Base-by-base conservation (phyloP, 2,888 invertebrate species). In the Oscheius sp. region DNA sequence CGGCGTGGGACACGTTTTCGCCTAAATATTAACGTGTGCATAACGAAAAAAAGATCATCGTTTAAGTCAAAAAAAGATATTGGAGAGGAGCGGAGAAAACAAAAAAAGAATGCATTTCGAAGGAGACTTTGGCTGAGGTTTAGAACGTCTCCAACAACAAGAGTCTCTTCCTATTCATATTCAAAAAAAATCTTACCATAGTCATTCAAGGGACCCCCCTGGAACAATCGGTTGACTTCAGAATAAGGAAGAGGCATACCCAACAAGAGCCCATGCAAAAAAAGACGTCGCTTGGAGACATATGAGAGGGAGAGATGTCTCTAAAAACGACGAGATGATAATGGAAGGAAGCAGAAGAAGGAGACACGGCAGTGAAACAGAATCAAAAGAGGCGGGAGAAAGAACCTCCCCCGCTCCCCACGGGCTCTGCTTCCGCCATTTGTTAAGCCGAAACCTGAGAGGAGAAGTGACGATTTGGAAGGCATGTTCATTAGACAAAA, bases 331-430 rank as follows among this genome's bases (percentile, higher is more conserved):
- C 8, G 36, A 36, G 36, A 36, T 36, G 36, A 8, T 9, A 36
- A 36, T 36, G 36, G 36, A 36, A 14, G 5, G 3, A 22, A 22
- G 47, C 9, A 17, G 4, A 24, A 47, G 47, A 20, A 41, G 41
- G 47, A 47, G 4, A 20, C 8, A 22, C 22, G 47, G 22, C 12
- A 24, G 20, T 47, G 47, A 47, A 47, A 47, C 47, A 47, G 24
- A 47, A 47, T 47, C 47, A 24, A 24, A 47, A 47, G 20, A 41
- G 41, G 41, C n/a, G 41, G 24, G n/a, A n/a, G n/a, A n/a, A n/a
- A 24, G 54, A 36, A 32, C 54, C 54, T 54, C 54, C 54, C 54
- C 54, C 33, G 20, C 54, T 17, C 33, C 54, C 54, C 54, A 30
- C 54, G 54, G 26, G 33, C 28, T 54, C 33, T 36, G 32, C 54